Base-by-base conservation (phyloP, 2,888 invertebrate species). In the Dione vanillae region DNA sequence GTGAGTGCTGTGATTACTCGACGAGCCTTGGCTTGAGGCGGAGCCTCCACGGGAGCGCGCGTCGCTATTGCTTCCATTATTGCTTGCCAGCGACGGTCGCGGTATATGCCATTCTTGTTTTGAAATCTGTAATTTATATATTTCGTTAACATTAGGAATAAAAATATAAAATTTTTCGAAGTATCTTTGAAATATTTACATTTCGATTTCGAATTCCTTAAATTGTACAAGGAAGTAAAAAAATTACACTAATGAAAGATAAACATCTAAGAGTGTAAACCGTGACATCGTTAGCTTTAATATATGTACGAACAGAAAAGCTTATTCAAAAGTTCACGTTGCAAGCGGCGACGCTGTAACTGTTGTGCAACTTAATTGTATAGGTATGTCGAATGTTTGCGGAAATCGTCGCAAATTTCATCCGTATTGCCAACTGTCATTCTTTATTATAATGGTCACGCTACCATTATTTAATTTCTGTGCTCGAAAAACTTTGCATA, bases 1-100 rank as follows among this genome's bases (percentile, higher is more conserved):
- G 93, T 96, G 96, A 83, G 97, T 96, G 89, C 97, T 96, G 84
- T 95, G 96, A 87, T 95, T 96, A 85, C 96, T 95, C 71, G 94
- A 95, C 72, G 93, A 93, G 72, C 93, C 93, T 84, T 93, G 92
- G 79, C 93, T 95, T 76, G 95, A 95, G 70, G 95, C 96, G 75
- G 96, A 96, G 79, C 96, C 92, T 71, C 92, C 92, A 67, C 92
- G 85, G 67, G 92, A 91, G 68, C 92, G 86, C 76, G 88, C 78
- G 78, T 92, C 92, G 77, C 83, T 85, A 74, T 85, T 79, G 81
- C 89, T 89, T 73, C 88, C 85, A 73, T 82, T 83, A 74, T 88
- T 87, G 74, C 90, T 89, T 9, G 92, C 94, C 79, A 97, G 94
- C 84, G 97, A 96, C 82, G 97, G 97, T 92, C 97, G 95, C 80